Percentiles rank a stretch among this genome's conserved stretches.
Evolutionary conservation across 2,888 invertebrate genomes (phyloP).

Genomic region (Congeria kusceri): DNA sequence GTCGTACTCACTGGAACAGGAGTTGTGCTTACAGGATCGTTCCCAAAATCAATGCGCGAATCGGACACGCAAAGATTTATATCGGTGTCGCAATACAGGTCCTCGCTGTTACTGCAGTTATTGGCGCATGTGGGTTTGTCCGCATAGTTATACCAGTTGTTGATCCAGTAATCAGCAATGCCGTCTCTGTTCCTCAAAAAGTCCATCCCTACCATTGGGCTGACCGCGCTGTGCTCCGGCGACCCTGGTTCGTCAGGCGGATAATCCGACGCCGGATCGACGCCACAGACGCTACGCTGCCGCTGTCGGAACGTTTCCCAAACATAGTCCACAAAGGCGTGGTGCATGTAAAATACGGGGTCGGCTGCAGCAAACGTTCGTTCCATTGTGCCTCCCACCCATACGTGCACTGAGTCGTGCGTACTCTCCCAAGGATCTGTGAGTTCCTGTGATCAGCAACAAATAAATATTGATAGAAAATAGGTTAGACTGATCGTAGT

Average conservation of each 20-base stretch:
- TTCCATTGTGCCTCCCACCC: conserved; percentile 62
- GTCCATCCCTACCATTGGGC: conserved; percentile 25
- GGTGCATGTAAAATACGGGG: conserved; percentile 74
- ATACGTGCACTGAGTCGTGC: conserved; percentile 46
- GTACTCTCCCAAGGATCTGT: conserved; percentile 13
- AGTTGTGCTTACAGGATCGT: not conserved
- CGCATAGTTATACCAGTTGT: conserved; percentile 37
- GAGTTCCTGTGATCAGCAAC: conserved; percentile 7
- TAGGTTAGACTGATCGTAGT: no score
- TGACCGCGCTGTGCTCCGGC: conserved; percentile 19
- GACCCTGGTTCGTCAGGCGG: conserved; percentile 22
- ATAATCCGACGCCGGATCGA: conserved; percentile 35
- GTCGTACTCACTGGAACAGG: no score
- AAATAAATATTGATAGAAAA: no score
- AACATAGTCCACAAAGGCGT: conserved; percentile 72
- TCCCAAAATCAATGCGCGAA: conserved; percentile 8
- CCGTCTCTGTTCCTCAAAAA: conserved; percentile 34
- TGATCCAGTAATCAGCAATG: conserved; percentile 12
- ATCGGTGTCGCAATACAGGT: conserved; percentile 16
- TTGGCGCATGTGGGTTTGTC: conserved; percentile 32
- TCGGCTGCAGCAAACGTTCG: conserved; percentile 69
- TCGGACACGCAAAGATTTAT: conserved; percentile 7
- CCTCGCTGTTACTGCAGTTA: conserved; percentile 5
- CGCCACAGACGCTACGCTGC: conserved; percentile 12
- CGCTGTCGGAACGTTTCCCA: conserved; percentile 33